These are phyloP conservation scores for Patella depressa DNA, from an alignment of 2,888 invertebrate species.

Conservation along the genomic window DNA sequence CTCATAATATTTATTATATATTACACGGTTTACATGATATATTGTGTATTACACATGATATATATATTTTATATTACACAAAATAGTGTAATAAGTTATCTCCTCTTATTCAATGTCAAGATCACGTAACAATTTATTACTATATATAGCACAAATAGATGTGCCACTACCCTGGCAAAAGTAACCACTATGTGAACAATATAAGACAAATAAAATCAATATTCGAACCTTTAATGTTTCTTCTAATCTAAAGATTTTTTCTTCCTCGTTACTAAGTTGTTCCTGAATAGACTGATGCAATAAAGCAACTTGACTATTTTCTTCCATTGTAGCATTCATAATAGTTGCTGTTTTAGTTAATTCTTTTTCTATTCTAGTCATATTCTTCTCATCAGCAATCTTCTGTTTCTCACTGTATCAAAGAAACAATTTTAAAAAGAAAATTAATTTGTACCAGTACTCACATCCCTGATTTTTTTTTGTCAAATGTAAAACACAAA, in stretches of 20 bases:
- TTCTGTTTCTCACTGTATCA: conserved; percentile 60
- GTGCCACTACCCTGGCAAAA: no score
- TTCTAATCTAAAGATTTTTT: conserved; percentile 60
- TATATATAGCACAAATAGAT: no score
- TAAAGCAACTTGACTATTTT: conserved; percentile 52
- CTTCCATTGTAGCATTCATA: conserved; percentile 59
- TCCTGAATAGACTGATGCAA: conserved; percentile 57
- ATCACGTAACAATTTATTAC: no score
- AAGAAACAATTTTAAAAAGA: neutral
- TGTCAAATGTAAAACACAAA: no score
- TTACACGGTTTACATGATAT: no score
- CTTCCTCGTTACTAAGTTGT: conserved; percentile 60
- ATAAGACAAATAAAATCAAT: neutral
- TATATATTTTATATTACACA: no score
- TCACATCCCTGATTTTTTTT: neutral
- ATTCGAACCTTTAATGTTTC: conserved; percentile 60
- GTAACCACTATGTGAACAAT: no score
- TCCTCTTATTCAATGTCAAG: no score
- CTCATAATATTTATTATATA: no score
- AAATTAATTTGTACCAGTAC: neutral
- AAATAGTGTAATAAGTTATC: no score
- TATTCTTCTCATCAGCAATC: conserved; percentile 63
- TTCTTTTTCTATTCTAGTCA: conserved; percentile 63
- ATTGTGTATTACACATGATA: no score
- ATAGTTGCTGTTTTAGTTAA: conserved; percentile 54